Evolutionary conservation across 2,797 vertebrate genomes (phyloP).

Genomic region (Carcharodon carcharias): DNA sequence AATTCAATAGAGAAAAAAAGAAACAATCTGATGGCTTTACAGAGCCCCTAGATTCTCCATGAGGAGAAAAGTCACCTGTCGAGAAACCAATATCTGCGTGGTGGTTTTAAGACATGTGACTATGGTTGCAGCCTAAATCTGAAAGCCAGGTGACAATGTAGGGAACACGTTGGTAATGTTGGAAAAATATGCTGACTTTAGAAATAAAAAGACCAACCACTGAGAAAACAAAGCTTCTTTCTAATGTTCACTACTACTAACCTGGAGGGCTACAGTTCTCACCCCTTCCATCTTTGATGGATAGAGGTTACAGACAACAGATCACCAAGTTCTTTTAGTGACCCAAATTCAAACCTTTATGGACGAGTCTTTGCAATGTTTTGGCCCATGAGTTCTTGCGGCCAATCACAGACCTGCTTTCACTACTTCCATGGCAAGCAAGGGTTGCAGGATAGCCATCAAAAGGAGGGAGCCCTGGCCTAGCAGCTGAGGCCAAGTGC

Average conservation of each 20-base stretch:
- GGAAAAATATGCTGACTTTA: background rate
- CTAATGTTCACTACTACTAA: no score
- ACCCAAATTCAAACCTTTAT: background rate
- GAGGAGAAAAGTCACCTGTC: background rate
- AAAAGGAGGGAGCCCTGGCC: no score
- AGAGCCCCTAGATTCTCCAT: background rate
- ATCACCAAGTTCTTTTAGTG: background rate
- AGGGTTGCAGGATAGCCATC: background rate
- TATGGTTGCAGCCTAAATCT: background rate
- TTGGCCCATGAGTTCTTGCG: no score
- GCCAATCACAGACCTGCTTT: background rate
- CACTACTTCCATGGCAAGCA: background rate
- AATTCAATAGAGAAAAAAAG: background rate
- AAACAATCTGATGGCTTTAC: background rate
- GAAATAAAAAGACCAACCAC: background rate
- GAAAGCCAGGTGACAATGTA: background rate
- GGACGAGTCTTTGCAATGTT: no score
- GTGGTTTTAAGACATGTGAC: no score
- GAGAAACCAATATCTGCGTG: no score
- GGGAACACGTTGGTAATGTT: background rate
- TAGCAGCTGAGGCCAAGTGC: no score
- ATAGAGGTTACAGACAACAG: background rate
- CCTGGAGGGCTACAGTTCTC: background rate
- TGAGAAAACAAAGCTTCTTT: no score
- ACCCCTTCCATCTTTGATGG: background rate